A percentile compares a stretch with the other conserved stretches of the same genome.
Conservation (phyloP, 2,888 invertebrate genomes). For the Loripinus fragilis region DNA sequence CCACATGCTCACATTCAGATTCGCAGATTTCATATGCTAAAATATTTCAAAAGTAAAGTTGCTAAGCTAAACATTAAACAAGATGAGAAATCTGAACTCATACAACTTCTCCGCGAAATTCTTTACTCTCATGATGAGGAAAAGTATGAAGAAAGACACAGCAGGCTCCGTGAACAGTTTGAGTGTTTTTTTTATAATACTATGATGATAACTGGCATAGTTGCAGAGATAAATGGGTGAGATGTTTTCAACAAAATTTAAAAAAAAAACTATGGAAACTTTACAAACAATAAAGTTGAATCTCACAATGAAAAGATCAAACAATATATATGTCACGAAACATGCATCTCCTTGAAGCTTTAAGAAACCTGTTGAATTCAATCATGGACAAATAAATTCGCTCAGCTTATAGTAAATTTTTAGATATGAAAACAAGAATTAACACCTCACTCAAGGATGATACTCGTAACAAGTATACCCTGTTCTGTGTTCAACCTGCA, state of each 20-base stretch:
- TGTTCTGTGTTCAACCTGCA: neutral
- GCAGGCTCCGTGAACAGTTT: neutral
- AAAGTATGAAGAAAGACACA: neutral
- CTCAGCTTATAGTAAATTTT: neutral
- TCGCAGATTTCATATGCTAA: neutral
- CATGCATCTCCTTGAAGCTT: neutral
- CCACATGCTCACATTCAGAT: neutral
- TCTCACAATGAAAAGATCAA: neutral
- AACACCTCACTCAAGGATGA: neutral
- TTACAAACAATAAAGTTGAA: conserved; percentile 4
- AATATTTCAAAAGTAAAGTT: neutral
- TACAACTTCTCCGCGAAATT: neutral
- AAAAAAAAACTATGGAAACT: neutral
- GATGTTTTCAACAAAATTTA: neutral
- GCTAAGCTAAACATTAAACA: neutral
- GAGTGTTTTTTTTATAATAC: neutral
- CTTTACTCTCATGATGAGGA: neutral
- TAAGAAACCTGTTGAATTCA: neutral
- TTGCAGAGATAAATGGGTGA: too few relatives aligned
- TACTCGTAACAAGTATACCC: neutral
- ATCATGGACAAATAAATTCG: neutral
- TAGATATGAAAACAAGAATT: conserved; percentile 1
- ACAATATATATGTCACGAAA: neutral
- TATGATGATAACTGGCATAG: neutral
- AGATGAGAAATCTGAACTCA: neutral